Conservation (phyloP, 2,797 vertebrate species). For the Knipowitschia caucasica region DNA sequence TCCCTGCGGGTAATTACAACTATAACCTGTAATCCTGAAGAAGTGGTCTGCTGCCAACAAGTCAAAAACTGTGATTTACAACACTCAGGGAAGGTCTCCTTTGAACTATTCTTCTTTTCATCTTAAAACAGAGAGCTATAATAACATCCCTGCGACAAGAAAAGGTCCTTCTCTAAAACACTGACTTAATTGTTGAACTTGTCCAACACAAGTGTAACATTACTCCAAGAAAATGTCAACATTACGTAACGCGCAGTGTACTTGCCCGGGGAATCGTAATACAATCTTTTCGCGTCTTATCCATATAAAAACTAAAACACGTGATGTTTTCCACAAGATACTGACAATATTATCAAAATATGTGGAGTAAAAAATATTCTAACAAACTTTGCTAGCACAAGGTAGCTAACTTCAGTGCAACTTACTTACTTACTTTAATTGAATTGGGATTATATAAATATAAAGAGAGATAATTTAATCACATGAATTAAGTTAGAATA, state of each 20-base stretch:
- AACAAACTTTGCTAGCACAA: slow-evolving; percentile 15
- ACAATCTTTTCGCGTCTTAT: background rate
- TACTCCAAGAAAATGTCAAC: slow-evolving; percentile 25
- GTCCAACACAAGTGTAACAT: background rate
- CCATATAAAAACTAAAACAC: background rate
- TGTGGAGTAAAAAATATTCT: background rate
- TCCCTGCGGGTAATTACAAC: slow-evolving; percentile 27
- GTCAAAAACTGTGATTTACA: slow-evolving; percentile 34
- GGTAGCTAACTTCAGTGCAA: background rate
- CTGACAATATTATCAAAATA: background rate
- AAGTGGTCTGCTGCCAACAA: slow-evolving; percentile 1
- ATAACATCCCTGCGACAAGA: background rate
- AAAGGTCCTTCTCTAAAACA: background rate
- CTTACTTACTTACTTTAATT: too few relatives aligned
- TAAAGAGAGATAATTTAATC: background rate
- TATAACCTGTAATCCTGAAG: slow-evolving; percentile 14
- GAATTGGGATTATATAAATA: too few relatives aligned
- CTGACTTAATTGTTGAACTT: background rate
- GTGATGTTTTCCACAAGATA: background rate
- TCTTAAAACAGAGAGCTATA: background rate
- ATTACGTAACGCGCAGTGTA: slow-evolving; percentile 42
- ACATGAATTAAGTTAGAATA: background rate
- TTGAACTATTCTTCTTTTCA: background rate
- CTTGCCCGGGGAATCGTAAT: slow-evolving; percentile 4
- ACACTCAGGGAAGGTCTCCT: background rate